Evolutionary conservation across 2,888 invertebrate genomes (phyloP).

Genomic region (Chaitophorus viminalis): DNA sequence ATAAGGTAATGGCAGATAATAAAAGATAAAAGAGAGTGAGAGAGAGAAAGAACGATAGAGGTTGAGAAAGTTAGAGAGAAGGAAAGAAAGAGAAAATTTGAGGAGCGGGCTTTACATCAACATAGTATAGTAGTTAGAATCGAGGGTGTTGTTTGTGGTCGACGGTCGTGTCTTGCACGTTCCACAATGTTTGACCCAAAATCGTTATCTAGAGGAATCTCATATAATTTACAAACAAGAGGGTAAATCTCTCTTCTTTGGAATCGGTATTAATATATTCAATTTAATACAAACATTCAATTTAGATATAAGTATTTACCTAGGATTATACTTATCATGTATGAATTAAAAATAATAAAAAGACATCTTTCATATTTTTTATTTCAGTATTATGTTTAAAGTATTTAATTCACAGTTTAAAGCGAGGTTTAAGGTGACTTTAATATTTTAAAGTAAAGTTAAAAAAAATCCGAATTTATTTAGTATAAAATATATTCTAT

Average conservation of each 20-base stretch:
- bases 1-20: neutral
- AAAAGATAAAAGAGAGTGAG: too few species aligned
- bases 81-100: neutral
- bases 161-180: constrained; percentile 40
- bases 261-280: constrained; percentile 40
- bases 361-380: too few species aligned
- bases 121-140: constrained; percentile 11
- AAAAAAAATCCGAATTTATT: too few species aligned
- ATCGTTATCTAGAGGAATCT: constrained; percentile 43
- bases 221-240: constrained; percentile 55
- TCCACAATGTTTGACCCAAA: constrained; percentile 50
- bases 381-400: too few species aligned
- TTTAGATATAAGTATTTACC: neutral
- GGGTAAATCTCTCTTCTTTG: neutral
- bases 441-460: too few species aligned
- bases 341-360: too few species aligned
- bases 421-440: too few species aligned
- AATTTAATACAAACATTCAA: neutral
- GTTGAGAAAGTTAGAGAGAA: too few species aligned
- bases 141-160: constrained; percentile 43
- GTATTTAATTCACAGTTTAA: too few species aligned
- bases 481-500: too few species aligned
- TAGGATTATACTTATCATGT: too few species aligned
- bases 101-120: constrained; percentile 28
- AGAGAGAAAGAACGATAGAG: neutral